Conservation (phyloP, 2,113 vertebrate genomes). For the Bostrychus sinensis region DNA sequence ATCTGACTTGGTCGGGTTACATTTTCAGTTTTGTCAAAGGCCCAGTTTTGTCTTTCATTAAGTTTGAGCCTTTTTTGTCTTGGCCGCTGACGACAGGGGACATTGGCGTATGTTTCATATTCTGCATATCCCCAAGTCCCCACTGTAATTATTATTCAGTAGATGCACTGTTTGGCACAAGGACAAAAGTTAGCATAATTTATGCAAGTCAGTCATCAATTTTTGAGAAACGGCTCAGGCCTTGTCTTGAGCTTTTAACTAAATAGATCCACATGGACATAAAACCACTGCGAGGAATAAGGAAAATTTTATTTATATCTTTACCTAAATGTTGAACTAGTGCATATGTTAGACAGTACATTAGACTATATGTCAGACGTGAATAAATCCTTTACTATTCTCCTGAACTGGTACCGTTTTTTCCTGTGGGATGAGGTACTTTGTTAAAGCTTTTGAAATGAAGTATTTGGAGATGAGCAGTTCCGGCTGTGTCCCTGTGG, state of each 20-base stretch:
- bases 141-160: conserved; percentile 80
- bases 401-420: not conserved
- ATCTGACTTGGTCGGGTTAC: not conserved
- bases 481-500: conserved; percentile 55
- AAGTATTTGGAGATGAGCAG: conserved; percentile 52
- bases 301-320: conserved; percentile 78
- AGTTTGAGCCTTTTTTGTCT: conserved; percentile 22
- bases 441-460: conserved; percentile 24
- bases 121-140: conserved; percentile 65
- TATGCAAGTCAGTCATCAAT: conserved; percentile 84
- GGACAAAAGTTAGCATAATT: conserved; percentile 86
- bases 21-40: not conserved
- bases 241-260: conserved; percentile 78
- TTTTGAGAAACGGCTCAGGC: conserved; percentile 77
- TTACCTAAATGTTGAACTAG: conserved; percentile 73
- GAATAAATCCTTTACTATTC: conserved; percentile 48
- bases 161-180: conserved; percentile 80
- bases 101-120: conserved; percentile 59
- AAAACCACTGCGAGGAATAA: conserved; percentile 49
- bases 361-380: conserved; percentile 37
- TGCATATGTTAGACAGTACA: conserved; percentile 40
- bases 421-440: conserved; percentile 39
- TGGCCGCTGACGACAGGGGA: conserved; percentile 34
- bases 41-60: conserved; percentile 8
- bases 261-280: conserved; percentile 73